Evolutionary conservation across 1,140 invertebrate genomes (phyloP), one percentile per base, ranked within the genome.

Genomic region (Rhynchophorus ferrugineus): DNA sequence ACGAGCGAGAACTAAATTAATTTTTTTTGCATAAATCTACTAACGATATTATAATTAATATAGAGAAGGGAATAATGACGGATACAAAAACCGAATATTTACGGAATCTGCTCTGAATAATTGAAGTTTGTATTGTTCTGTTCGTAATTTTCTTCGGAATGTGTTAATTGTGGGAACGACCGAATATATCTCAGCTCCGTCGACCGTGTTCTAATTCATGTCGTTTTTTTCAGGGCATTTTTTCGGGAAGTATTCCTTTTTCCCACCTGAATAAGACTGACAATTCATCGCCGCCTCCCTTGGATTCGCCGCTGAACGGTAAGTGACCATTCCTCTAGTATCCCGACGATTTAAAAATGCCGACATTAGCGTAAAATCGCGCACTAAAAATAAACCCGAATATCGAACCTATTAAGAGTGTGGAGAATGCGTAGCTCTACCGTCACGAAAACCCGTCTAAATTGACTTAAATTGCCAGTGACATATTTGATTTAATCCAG

Each of bases 281-380:
- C 39, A 58, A 60, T 17, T 56, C 58, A 16, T 66, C 65, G 45
- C 65, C 66, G 7, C 66, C 68, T 2, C 66, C 66, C 2, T 46
- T 61, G 37, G 62, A 65, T 19, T 67, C 59, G 47, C 68, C 68
- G 2, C 52, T 69, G 14, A 69, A 62, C 49, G 68, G 68, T 69
- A 60, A 69, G 66, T 65, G 29, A 24, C 33, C 14, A 16, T n/a
- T 3, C 3, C 6, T 37, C 14, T 37, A 5, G 41, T 22, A 8
- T n/a, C 11, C 3, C 16, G 11, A 41, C 19, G 11, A 11, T 41
- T 41, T 14, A 13, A 41, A 41, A 3, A 5, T 16, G 14, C 9
- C 16, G 13, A 19, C 17, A 41, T 41, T 29, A 29, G 33, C 21
- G 47, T 49, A 49, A 49, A n/a, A 49, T 36, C 39, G 33, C 17